Evolutionary conservation across 1,140 invertebrate genomes (phyloP).

Genomic region (Monomorium pharaonis): DNA sequence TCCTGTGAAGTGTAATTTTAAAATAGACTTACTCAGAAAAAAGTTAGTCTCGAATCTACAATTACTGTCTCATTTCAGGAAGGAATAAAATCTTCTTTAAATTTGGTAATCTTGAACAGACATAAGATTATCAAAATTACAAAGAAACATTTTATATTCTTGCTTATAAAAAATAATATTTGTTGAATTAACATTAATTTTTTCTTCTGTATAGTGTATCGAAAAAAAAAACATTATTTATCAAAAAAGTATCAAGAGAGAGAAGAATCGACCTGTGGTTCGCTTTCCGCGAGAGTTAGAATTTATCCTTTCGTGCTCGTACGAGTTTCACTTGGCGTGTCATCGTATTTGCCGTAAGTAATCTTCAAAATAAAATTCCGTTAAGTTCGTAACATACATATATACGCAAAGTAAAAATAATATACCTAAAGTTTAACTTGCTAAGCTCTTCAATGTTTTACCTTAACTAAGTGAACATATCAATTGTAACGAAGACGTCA

Average conservation of each 20-base stretch:
- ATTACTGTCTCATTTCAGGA: too few relatives aligned
- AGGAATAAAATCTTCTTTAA: too few relatives aligned
- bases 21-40: neutral
- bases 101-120: too few relatives aligned
- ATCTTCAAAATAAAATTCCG: neutral
- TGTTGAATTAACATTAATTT: too few relatives aligned
- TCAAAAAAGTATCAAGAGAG: neutral
- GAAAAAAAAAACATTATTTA: too few relatives aligned
- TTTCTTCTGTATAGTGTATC: too few relatives aligned
- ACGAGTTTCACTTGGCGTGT: constrained; percentile 47
- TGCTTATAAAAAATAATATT: too few relatives aligned
- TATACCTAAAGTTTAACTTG: neutral
- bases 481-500: neutral
- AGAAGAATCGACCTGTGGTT: neutral
- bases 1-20: neutral
- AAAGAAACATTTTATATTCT: too few relatives aligned
- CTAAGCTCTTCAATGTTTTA: neutral
- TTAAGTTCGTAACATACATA: neutral
- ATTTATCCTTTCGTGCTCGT: constrained; percentile 62
- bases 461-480: neutral
- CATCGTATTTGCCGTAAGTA: neutral
- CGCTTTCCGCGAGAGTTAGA: constrained; percentile 55
- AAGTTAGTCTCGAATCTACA: too few relatives aligned
- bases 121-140: too few relatives aligned
- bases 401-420: neutral